Base-by-base conservation (phyloP, 2,113 vertebrate genomes). In the Lates calcarifer region DNA sequence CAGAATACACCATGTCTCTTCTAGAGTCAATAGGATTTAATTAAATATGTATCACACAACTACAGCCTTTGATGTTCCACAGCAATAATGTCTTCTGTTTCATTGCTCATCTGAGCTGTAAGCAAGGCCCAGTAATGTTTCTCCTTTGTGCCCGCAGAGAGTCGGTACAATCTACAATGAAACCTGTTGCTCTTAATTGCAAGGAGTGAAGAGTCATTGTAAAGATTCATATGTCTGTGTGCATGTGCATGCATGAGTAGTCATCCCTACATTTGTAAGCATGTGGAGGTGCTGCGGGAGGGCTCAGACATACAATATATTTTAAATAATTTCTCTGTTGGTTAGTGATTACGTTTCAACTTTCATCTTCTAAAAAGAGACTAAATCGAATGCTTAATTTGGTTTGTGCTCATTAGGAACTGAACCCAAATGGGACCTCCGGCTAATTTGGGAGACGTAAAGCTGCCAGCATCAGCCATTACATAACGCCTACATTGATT, bases 351-450 rank as follows among this genome's bases (percentile, higher is more conserved):
- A 74, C 26, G 71, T 79, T 87, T 89, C 74, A 86, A 84, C 92
- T 92, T 91, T 90, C 86, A 90, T 92, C 86, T 92, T 86, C 85
- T 86, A 80, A 89, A 91, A 89, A 86, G 83, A 82, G 74, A 77
- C 86, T 87, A 87, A 91, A 92, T 91, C 39, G 66, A 90, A 87
- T 85, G 67, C 82, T 91, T 91, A 87, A 93, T 93, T 90, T 90
- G 82, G 77, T 84, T 89, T 85, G 73, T 66, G 88, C 90, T 91
- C 88, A 87, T 92, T 92, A 93, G 77, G 71, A 88, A 72, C 39
- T 55, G 76, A 87, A 85, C 24, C 76, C 91, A 85, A 83, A 67
- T 28, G 90, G 90, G 90, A 91, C 85, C 73, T n/a, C 29, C 14
- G 14, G 77, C 81, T 91, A 89, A 91, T 88, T 74, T 75, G 28